Evolutionary conservation across 2,113 vertebrate species (phyloP).

Genomic region (Triplophysa dalaica): DNA sequence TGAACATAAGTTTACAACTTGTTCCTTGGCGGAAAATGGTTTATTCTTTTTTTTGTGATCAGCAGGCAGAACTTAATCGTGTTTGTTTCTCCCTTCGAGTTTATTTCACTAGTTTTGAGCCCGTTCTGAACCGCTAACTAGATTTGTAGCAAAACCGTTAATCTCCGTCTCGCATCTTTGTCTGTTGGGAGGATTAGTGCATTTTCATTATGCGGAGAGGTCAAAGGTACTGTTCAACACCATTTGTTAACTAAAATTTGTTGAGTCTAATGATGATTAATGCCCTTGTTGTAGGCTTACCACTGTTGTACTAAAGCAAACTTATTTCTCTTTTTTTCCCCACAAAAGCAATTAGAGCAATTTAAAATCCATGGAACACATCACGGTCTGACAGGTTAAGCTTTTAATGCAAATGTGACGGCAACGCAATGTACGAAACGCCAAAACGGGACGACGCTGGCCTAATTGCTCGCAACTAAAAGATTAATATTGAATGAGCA

Average conservation of each 20-base stretch:
- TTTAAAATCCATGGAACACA: slow-evolving; percentile 37
- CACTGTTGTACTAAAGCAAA: slow-evolving; percentile 40
- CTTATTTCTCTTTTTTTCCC: background rate
- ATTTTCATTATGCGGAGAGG: slow-evolving; percentile 62
- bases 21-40: background rate
- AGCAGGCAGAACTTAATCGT: slow-evolving; percentile 17
- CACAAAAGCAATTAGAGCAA: slow-evolving; percentile 42
- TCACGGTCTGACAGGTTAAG: slow-evolving; percentile 41
- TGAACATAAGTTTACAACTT: no score
- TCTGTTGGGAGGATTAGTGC: slow-evolving; percentile 58
- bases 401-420: slow-evolving; percentile 49
- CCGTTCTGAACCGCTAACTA: slow-evolving; percentile 53
- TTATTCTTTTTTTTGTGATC: background rate
- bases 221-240: slow-evolving; percentile 60
- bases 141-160: slow-evolving; percentile 62
- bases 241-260: slow-evolving; percentile 63
- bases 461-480: slow-evolving; percentile 45
- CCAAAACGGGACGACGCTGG: slow-evolving; percentile 6
- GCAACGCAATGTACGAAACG: slow-evolving; percentile 28
- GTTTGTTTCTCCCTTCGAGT: background rate
- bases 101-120: slow-evolving; percentile 7
- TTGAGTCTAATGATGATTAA: slow-evolving; percentile 66
- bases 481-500: slow-evolving; percentile 45
- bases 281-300: slow-evolving; percentile 31
- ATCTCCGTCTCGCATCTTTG: slow-evolving; percentile 57